These are phyloP conservation scores for Balanococcus diminutus DNA, from an alignment of 2,888 invertebrate genomes.

Conservation along the genomic window DNA sequence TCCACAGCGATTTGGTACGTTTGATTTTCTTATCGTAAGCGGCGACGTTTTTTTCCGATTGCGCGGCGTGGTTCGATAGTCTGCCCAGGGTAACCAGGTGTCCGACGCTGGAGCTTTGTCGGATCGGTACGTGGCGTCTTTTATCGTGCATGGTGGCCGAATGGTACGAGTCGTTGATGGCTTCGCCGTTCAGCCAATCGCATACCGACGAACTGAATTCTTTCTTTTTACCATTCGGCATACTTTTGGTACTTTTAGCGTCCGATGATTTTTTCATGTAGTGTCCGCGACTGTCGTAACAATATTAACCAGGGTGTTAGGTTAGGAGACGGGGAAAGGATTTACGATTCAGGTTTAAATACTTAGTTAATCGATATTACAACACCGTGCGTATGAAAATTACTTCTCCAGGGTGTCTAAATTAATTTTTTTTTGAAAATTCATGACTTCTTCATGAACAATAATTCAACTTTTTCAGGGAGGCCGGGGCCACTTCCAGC, in stretches of 20 bases:
- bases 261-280: constrained; percentile 56
- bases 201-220: constrained; percentile 54
- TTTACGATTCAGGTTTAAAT: too few species aligned
- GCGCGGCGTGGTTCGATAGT: constrained; percentile 65
- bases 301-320: neutral
- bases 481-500: too few species aligned
- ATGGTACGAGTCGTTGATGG: constrained; percentile 51
- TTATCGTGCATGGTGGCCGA: constrained; percentile 55
- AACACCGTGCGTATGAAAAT: too few species aligned
- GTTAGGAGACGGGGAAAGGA: neutral
- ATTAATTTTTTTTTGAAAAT: too few species aligned
- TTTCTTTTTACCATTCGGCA: constrained; percentile 56
- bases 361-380: too few species aligned
- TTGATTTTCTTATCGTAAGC: constrained; percentile 68
- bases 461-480: too few species aligned
- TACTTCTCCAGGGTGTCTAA: too few species aligned
- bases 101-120: constrained; percentile 59
- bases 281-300: neutral
- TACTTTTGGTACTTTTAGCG: constrained; percentile 51
- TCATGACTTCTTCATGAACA: too few species aligned
- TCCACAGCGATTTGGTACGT: constrained; percentile 80
- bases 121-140: constrained; percentile 55
- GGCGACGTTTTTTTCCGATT: constrained; percentile 64
- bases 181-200: constrained; percentile 57
- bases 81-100: constrained; percentile 65